These are phyloP conservation scores for Tachina fera DNA, from an alignment of 2,888 invertebrate species.

Conservation along the genomic window DNA sequence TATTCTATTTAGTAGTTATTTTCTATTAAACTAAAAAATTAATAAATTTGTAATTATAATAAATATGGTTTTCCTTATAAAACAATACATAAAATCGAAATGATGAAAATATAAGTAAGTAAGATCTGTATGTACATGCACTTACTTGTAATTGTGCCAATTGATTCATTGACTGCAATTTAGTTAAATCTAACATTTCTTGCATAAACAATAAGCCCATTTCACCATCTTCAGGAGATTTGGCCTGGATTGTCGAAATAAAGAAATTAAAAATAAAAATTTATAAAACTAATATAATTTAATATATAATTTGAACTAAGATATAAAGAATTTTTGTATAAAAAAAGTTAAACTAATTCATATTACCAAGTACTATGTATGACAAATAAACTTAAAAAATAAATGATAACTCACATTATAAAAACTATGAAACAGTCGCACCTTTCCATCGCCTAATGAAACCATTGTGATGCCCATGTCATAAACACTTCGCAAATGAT, in stretches of 20 bases:
- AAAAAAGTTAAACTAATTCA: conserved; percentile 2
- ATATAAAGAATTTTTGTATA: not conserved
- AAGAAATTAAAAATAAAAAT: conserved; percentile 24
- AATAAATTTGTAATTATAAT: too few species aligned
- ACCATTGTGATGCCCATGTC: conserved; percentile 98
- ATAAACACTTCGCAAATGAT: conserved; percentile 92
- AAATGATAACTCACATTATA: conserved; percentile 87
- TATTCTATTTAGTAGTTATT: too few species aligned
- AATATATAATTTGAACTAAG: not conserved
- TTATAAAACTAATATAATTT: not conserved
- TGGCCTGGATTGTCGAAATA: conserved; percentile 86
- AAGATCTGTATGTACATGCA: not conserved
- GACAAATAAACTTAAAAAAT: conserved; percentile 50
- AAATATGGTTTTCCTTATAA: too few species aligned
- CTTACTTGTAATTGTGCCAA: conserved; percentile 81
- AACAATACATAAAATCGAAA: too few species aligned
- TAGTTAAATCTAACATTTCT: conserved; percentile 96
- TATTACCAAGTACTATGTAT: not conserved
- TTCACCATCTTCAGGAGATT: conserved; percentile 92
- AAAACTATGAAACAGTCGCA: conserved; percentile 95
- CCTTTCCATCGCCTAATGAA: conserved; percentile 93
- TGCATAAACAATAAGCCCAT: conserved; percentile 98
- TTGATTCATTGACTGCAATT: conserved; percentile 85
- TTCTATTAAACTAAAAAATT: too few species aligned
- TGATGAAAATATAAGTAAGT: too few species aligned